These are phyloP conservation scores for Ianthella basta DNA, from an alignment of 37 sponge, comb jelly and placozoan species.

Conservation along the genomic window DNA sequence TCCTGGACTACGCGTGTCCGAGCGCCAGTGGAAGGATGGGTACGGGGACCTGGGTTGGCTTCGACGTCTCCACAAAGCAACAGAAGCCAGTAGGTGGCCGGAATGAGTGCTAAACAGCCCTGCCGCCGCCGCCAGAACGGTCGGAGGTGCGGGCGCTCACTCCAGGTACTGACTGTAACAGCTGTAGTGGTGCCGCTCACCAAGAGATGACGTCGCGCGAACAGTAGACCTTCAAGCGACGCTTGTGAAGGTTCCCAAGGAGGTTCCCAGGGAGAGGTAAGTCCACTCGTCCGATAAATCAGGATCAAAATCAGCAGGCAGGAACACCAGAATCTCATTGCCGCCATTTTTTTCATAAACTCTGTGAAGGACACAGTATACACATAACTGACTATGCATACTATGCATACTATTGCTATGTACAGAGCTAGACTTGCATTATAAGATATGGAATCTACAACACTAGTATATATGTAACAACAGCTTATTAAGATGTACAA, in stretches of 20 bases:
- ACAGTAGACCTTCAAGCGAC: background rate
- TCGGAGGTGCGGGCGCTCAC: too few species aligned
- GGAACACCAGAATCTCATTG: background rate
- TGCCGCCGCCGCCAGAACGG: too few species aligned
- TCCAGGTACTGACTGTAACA: too few species aligned
- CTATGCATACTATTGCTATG: too few species aligned
- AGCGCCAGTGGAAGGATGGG: background rate
- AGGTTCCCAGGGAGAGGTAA: background rate
- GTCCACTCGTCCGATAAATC: background rate
- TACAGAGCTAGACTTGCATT: too few species aligned
- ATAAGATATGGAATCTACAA: too few species aligned
- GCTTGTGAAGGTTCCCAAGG: background rate
- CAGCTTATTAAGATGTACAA: too few species aligned
- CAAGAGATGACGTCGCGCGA: background rate
- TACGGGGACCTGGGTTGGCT: background rate
- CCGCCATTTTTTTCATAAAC: slow-evolving; percentile 4
- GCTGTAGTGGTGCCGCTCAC: background rate
- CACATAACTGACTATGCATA: too few species aligned
- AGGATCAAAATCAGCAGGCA: background rate
- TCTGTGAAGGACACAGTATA: too few species aligned
- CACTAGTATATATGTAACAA: too few species aligned
- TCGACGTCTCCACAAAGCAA: background rate
- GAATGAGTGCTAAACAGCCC: too few species aligned
- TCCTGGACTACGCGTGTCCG: too few species aligned
- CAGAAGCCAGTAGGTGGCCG: background rate